Evolutionary conservation across 2,113 vertebrate genomes (phyloP).

Genomic region (Porphyrio hochstetteri): DNA sequence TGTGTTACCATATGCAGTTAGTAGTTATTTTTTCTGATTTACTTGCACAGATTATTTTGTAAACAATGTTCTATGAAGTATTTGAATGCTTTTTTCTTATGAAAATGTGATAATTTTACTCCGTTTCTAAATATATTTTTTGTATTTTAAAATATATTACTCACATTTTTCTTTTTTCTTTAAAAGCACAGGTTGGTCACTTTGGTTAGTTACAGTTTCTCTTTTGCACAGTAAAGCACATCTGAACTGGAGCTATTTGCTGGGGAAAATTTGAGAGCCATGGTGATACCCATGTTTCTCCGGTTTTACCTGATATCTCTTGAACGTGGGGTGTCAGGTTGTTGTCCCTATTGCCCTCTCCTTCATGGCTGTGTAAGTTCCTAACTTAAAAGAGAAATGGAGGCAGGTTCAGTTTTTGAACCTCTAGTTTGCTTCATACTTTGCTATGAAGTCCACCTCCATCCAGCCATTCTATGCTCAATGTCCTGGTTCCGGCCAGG

Average conservation of each 20-base stretch:
- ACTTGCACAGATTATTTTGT: background rate
- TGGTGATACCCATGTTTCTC: background rate
- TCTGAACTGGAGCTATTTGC: background rate
- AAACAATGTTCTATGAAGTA: background rate
- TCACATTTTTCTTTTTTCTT: background rate
- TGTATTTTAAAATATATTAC: background rate
- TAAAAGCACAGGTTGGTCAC: background rate
- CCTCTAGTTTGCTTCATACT: background rate
- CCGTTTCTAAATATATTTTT: background rate
- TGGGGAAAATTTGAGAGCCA: background rate
- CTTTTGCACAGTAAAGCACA: background rate
- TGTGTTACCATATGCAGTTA: background rate
- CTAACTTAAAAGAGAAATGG: background rate
- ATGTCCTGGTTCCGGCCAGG: too few relatives aligned
- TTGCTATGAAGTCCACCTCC: background rate
- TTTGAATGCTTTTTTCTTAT: background rate
- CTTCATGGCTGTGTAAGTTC: background rate
- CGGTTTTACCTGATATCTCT: background rate
- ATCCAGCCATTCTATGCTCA: background rate
- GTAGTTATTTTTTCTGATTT: background rate
- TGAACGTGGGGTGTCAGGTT: background rate
- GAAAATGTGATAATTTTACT: background rate
- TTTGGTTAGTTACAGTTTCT: background rate
- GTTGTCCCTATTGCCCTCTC: background rate
- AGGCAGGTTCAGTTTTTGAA: background rate